Percentiles rank a stretch among this genome's conserved stretches.
These are phyloP conservation scores for Tenualosa thibaudeaui DNA, from an alignment of 2,797 vertebrate species.

Conservation along the genomic window DNA sequence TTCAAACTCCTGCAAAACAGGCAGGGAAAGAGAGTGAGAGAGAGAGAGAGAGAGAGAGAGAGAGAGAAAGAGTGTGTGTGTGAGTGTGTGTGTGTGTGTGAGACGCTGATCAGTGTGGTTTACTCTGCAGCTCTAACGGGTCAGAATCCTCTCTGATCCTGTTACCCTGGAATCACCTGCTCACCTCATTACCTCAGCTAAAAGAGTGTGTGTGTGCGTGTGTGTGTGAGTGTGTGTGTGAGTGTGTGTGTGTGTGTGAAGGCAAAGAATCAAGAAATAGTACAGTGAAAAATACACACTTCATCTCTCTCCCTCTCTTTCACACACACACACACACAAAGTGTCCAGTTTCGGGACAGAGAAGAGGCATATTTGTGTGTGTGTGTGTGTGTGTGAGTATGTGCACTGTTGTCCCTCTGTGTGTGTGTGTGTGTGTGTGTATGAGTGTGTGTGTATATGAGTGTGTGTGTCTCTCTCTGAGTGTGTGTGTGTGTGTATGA, in stretches of 20 bases:
- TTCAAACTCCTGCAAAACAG: not conserved
- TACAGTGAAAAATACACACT: too few relatives aligned
- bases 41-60: too few relatives aligned
- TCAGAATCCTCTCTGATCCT: not conserved
- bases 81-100: not conserved
- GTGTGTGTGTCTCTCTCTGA: not conserved
- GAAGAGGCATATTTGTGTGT: not conserved
- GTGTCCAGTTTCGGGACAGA: too few relatives aligned
- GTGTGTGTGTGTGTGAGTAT: not conserved
- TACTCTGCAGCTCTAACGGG: not conserved
- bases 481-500: too few relatives aligned
- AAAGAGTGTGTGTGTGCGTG: not conserved
- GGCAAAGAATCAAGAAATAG: too few relatives aligned
- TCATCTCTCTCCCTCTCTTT: too few relatives aligned
- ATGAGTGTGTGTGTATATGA: conserved; percentile 27
- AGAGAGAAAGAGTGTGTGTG: not conserved
- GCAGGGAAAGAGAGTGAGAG: not conserved
- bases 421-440: too few relatives aligned
- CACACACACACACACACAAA: too few relatives aligned
- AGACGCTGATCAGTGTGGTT: not conserved
- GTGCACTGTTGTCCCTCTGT: too few relatives aligned
- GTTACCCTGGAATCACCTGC: not conserved
- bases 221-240: not conserved
- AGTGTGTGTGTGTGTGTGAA: too few relatives aligned
- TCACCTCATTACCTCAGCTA: not conserved